Percentiles rank a stretch among this genome's conserved stretches.
phyloP scores from a whole-genome alignment of 2,797 vertebrate species.

The Lagodon rhomboides region DNA sequence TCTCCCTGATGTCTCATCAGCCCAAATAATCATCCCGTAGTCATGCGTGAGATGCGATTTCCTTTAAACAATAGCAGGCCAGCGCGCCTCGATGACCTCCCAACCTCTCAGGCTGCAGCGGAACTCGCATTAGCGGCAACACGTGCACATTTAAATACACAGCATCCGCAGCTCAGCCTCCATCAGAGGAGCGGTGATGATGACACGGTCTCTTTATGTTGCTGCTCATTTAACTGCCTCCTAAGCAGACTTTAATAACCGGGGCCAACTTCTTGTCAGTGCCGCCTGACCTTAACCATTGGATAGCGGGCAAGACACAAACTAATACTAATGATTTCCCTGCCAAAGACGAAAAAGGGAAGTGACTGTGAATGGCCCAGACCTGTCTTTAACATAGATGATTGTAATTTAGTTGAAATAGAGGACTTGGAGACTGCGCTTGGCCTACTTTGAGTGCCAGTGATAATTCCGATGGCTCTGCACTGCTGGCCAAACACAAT shows the following conservation, averaged over 20 bases:
- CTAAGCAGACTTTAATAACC: conserved; percentile 68
- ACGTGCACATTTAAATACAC: conserved; percentile 38
- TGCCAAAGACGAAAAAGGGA: conserved; percentile 53
- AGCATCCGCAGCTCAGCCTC: conserved; percentile 39
- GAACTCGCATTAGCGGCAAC: conserved; percentile 45
- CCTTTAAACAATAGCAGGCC: conserved; percentile 78
- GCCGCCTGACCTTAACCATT: conserved; percentile 49
- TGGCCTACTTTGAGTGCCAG: conserved; percentile 59
- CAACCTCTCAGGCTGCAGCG: conserved; percentile 64
- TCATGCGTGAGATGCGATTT: conserved; percentile 82
- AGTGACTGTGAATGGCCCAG: conserved; percentile 39
- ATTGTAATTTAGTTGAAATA: conserved; percentile 66
- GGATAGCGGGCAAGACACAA: conserved; percentile 40
- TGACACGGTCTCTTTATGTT: conserved; percentile 65
- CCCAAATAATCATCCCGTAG: conserved; percentile 75
- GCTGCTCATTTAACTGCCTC: conserved; percentile 68
- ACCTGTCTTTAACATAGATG: conserved; percentile 63
- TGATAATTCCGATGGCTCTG: conserved; percentile 49
- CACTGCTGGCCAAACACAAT: conserved; percentile 41
- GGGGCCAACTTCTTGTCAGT: conserved; percentile 63
- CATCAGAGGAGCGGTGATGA: conserved; percentile 36
- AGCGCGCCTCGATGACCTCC: conserved; percentile 69
- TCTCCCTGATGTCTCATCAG: conserved; percentile 73
- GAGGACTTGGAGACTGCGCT: conserved; percentile 47
- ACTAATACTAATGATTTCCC: conserved; percentile 63